phyloP scores from a whole-genome alignment of 2,888 invertebrate genomes.

The Patella pellucida region DNA sequence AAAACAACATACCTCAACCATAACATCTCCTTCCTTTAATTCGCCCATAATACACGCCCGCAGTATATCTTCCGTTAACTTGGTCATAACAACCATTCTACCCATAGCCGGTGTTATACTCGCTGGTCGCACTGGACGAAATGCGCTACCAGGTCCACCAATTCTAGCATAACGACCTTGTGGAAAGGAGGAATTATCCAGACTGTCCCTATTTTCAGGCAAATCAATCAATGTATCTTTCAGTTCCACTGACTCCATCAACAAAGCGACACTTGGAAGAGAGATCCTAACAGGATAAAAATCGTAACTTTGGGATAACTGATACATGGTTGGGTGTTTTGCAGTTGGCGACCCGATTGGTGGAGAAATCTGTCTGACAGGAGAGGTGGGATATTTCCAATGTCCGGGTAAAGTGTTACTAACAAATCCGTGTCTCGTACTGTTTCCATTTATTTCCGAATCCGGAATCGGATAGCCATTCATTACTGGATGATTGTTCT shows the following conservation, averaged over 20 bases:
- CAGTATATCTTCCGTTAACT: conserved; percentile 33
- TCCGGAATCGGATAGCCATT: neutral
- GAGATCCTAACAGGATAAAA: conserved; percentile 41
- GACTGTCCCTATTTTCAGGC: neutral
- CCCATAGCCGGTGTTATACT: conserved; percentile 29
- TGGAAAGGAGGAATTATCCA: conserved; percentile 23
- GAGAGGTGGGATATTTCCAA: conserved; percentile 25
- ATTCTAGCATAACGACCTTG: conserved; percentile 48
- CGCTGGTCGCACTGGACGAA: conserved; percentile 44
- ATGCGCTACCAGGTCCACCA: conserved; percentile 59
- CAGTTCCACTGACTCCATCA: neutral
- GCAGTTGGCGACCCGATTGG: neutral
- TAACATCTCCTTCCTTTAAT: conserved; percentile 49
- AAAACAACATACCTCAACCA: conserved; percentile 49
- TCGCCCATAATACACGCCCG: conserved; percentile 35
- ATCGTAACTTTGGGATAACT: conserved; percentile 53
- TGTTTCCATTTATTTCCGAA: neutral
- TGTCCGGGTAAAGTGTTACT: conserved; percentile 35
- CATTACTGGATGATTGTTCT: neutral
- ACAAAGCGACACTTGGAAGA: conserved; percentile 12
- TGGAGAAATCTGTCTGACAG: neutral
- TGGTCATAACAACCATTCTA: conserved; percentile 41
- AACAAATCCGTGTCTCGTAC: conserved; percentile 6
- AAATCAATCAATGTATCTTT: neutral
- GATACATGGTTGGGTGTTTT: conserved; percentile 50